Evolutionary conservation across 2,888 invertebrate species (phyloP).

Genomic region (Neocrepidodera transversa): DNA sequence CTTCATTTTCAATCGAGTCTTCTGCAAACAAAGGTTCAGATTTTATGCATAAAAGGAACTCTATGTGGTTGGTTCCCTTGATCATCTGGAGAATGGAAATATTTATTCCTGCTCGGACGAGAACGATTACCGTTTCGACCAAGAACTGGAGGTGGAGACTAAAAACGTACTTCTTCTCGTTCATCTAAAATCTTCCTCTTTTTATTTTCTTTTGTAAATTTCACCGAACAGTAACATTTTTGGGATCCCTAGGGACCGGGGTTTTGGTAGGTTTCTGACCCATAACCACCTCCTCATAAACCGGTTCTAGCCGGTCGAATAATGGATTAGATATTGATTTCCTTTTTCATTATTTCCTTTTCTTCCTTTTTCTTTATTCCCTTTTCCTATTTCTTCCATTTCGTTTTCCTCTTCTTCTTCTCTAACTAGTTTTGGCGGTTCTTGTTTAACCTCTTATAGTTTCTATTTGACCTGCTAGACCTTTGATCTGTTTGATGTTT

Average conservation of each 20-base stretch:
- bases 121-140: slow-evolving; percentile 58
- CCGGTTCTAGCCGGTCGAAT: slow-evolving; percentile 53
- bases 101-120: slow-evolving; percentile 58
- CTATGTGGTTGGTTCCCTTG: slow-evolving; percentile 43
- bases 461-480: slow-evolving; percentile 49
- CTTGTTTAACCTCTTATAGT: slow-evolving; percentile 29
- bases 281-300: slow-evolving; percentile 53
- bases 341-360: slow-evolving; percentile 5
- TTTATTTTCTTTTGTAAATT: slow-evolving; percentile 35
- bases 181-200: slow-evolving; percentile 44
- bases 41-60: slow-evolving; percentile 53
- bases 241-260: slow-evolving; percentile 33
- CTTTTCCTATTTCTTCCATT: slow-evolving; percentile 22
- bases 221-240: slow-evolving; percentile 35
- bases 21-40: slow-evolving; percentile 57
- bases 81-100: slow-evolving; percentile 48
- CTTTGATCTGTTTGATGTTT: slow-evolving; percentile 58
- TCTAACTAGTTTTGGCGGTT: slow-evolving; percentile 29
- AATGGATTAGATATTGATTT: slow-evolving; percentile 48
- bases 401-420: slow-evolving; percentile 33
- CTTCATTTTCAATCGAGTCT: slow-evolving; percentile 44
- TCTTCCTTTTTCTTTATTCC: slow-evolving; percentile 25
- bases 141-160: slow-evolving; percentile 53
- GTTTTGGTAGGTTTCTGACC: slow-evolving; percentile 33
- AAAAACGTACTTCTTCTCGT: slow-evolving; percentile 48